Evolutionary conservation across 1,140 invertebrate species (phyloP).

Genomic region (Dinoponera quadriceps): DNA sequence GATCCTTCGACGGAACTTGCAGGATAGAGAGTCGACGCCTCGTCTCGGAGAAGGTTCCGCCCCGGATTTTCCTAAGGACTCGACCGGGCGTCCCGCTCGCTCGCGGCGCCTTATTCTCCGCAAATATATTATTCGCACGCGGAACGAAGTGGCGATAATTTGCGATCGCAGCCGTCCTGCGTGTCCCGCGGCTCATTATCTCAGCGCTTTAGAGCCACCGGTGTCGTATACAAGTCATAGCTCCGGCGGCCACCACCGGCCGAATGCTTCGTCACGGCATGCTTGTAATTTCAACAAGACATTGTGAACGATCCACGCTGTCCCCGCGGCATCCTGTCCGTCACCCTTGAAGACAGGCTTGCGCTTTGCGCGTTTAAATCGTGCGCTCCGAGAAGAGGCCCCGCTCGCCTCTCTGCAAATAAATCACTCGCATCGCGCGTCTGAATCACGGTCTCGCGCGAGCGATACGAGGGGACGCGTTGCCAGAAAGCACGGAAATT

Average conservation of each 20-base stretch:
- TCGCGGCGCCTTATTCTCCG: not conserved
- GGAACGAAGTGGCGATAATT: constrained; percentile 21
- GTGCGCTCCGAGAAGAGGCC: constrained; percentile 20
- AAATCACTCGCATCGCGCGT: constrained; percentile 44
- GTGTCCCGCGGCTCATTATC: constrained; percentile 47
- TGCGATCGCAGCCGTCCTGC: constrained; percentile 28
- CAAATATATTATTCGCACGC: constrained; percentile 12
- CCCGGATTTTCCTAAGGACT: too few species aligned
- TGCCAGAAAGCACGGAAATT: constrained; percentile 18
- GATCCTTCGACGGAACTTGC: too few species aligned
- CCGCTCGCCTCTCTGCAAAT: constrained; percentile 41
- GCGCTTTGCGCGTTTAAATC: constrained; percentile 50
- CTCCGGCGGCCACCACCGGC: constrained; percentile 26
- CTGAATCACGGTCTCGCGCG: constrained; percentile 32
- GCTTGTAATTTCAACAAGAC: constrained; percentile 57
- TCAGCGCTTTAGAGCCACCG: constrained; percentile 34
- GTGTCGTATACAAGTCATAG: constrained; percentile 23
- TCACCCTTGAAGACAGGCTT: constrained; percentile 49
- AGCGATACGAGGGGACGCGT: not conserved
- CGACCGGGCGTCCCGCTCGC: not conserved
- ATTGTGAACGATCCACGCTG: constrained; percentile 50
- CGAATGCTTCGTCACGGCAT: constrained; percentile 32
- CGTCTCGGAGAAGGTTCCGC: too few species aligned
- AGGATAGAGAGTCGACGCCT: too few species aligned
- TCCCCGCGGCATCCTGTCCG: constrained; percentile 47